Conservation (phyloP, 2,888 invertebrate genomes). For the Ormyrus labotus region DNA sequence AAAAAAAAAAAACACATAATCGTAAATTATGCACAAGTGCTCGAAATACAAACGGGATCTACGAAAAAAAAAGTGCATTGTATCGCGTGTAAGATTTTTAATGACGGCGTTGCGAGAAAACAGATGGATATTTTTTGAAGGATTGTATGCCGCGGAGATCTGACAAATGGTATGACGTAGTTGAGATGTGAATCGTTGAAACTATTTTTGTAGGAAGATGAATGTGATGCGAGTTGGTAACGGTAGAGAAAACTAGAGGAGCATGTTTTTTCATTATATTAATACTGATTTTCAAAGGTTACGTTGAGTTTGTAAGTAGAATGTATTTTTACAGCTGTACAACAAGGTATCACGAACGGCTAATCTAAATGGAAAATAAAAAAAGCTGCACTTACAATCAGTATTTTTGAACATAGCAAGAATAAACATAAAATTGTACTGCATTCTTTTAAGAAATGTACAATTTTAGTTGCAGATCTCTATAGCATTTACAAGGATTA, state of each 20-base stretch:
- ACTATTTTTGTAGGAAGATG: too few species aligned
- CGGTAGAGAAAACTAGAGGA: too few species aligned
- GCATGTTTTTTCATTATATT: too few species aligned
- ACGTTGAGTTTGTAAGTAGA: too few species aligned
- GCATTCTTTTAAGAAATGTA: neutral
- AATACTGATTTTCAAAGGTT: too few species aligned
- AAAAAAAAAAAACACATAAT: neutral
- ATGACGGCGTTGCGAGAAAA: neutral
- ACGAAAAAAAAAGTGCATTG: slow-evolving; percentile 35
- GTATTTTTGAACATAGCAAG: slow-evolving; percentile 26
- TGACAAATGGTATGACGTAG: slow-evolving; percentile 1
- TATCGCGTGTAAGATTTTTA: slow-evolving; percentile 16
- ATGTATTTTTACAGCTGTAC: too few species aligned
- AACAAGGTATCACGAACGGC: too few species aligned
- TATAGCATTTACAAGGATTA: slow-evolving; percentile 6
- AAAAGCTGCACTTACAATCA: slow-evolving; percentile 13
- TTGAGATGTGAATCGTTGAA: slow-evolving; percentile 2
- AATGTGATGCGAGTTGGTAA: too few species aligned
- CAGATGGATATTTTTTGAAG: slow-evolving; percentile 44
- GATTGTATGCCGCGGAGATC: slow-evolving; percentile 27
- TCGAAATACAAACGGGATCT: slow-evolving; percentile 6
- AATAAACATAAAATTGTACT: neutral
- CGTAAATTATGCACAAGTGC: slow-evolving; percentile 1
- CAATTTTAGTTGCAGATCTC: neutral
- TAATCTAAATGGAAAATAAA: neutral